These are phyloP conservation scores for Plotosus lineatus DNA, from an alignment of 2,113 vertebrate species.

Conservation along the genomic window DNA sequence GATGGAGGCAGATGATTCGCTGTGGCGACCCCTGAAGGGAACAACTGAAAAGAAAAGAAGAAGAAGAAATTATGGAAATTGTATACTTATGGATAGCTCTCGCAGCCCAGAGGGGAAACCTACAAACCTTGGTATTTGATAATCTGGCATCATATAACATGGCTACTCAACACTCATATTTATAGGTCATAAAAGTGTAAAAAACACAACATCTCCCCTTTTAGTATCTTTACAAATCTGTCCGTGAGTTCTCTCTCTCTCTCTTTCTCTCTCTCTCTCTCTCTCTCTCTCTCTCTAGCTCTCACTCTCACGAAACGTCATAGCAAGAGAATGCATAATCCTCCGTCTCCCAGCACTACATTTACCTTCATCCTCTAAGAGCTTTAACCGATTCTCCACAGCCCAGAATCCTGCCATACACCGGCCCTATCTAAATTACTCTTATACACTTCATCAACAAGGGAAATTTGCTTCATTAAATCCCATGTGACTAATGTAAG, in stretches of 20 bases:
- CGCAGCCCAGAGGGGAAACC: no score
- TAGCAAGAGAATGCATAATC: conserved; percentile 65
- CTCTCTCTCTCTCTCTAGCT: background rate
- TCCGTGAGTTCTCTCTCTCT: conserved; percentile 5
- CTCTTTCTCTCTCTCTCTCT: conserved; percentile 26
- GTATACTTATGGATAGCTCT: no score
- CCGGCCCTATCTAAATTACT: conserved; percentile 52
- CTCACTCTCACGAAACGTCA: conserved; percentile 37
- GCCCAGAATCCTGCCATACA: conserved; percentile 31
- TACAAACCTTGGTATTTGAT: no score
- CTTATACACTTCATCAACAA: conserved; percentile 44
- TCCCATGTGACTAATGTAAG: conserved; percentile 46
- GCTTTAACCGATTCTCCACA: conserved; percentile 56
- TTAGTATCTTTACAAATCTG: no score
- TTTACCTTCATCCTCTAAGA: conserved; percentile 58
- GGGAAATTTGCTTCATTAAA: conserved; percentile 48
- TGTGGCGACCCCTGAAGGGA: no score
- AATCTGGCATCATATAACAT: no score
- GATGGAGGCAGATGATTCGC: no score
- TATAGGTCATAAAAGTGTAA: no score
- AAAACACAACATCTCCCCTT: no score
- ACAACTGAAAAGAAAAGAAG: no score
- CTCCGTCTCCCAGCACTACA: conserved; percentile 54
- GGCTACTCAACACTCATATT: no score
- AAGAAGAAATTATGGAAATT: no score